phyloP scores from a whole-genome alignment of 2,797 vertebrate species.

The Channa striata region DNA sequence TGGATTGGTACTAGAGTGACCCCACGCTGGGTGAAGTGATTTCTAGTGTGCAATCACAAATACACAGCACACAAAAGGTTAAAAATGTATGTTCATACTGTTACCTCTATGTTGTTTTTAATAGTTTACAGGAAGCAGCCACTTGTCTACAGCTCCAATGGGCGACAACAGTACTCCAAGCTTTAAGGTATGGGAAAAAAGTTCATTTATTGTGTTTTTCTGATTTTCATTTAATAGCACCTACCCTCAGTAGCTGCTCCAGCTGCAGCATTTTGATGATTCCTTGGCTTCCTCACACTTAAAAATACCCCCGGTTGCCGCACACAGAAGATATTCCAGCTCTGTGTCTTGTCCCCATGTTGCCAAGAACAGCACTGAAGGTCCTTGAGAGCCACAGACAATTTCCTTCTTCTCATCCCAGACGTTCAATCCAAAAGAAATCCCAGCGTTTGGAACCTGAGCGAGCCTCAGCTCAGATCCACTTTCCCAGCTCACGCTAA shows the following conservation, averaged over 20 bases:
- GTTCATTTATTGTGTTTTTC: not conserved
- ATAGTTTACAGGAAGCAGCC: conserved; percentile 43
- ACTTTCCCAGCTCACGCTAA: conserved; percentile 79
- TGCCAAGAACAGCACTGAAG: conserved; percentile 6
- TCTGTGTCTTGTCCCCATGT: conserved; percentile 18
- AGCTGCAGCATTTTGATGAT: conserved; percentile 75
- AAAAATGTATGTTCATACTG: not conserved
- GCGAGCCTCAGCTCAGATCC: conserved; percentile 46
- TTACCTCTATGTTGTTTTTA: not conserved
- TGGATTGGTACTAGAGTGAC: not conserved
- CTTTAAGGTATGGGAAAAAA: conserved; percentile 75
- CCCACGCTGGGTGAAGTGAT: no score
- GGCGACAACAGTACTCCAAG: conserved; percentile 43
- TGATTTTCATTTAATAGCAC: conserved; percentile 33
- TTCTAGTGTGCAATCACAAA: not conserved
- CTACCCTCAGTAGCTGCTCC: conserved; percentile 75
- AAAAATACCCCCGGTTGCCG: conserved; percentile 37
- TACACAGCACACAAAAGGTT: no score
- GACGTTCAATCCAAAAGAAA: conserved; percentile 3
- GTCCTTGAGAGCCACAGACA: conserved; percentile 1
- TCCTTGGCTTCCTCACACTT: conserved; percentile 35
- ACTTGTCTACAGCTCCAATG: conserved; percentile 13
- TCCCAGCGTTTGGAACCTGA: not conserved
- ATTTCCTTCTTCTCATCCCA: conserved; percentile 4
- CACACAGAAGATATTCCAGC: conserved; percentile 21